These are phyloP conservation scores for Diaphora mendica DNA, from an alignment of 2,888 invertebrate species.

Conservation along the genomic window DNA sequence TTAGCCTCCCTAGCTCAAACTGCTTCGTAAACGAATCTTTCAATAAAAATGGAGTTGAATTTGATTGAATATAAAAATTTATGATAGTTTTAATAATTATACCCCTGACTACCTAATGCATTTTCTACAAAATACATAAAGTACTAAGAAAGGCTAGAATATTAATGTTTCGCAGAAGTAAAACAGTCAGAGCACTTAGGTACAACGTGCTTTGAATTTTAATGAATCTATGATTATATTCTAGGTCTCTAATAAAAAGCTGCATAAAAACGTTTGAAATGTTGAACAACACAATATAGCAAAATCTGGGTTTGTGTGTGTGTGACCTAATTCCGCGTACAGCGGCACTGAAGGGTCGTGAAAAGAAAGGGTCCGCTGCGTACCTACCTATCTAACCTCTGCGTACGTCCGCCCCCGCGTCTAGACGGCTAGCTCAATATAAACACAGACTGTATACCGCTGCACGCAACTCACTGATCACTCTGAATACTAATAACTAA, in stretches of 20 bases:
- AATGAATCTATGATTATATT: background rate
- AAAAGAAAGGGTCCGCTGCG: conserved; percentile 52
- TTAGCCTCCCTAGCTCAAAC: too few relatives aligned
- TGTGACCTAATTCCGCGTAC: conserved; percentile 58
- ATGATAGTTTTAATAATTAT: background rate
- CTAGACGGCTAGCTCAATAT: conserved; percentile 64
- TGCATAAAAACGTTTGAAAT: background rate
- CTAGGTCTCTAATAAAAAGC: background rate
- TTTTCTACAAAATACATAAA: background rate
- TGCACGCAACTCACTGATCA: conserved; percentile 50
- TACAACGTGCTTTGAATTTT: background rate
- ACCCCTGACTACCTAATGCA: too few relatives aligned
- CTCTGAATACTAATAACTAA: conserved; percentile 29
- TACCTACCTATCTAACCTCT: conserved; percentile 60
- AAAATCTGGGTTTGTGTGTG: conserved; percentile 41
- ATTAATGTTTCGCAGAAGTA: too few relatives aligned
- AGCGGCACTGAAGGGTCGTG: conserved; percentile 52
- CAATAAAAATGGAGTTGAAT: too few relatives aligned
- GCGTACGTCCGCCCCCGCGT: conserved; percentile 72
- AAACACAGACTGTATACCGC: conserved; percentile 44
- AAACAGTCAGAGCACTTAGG: background rate
- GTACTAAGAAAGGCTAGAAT: background rate
- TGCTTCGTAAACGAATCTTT: too few relatives aligned
- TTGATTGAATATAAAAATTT: background rate
- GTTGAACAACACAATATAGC: too few relatives aligned